Evolutionary conservation across 2,888 invertebrate species (phyloP), one percentile per base, ranked within the genome.

Genomic region (Oegoconia quadripuncta): DNA sequence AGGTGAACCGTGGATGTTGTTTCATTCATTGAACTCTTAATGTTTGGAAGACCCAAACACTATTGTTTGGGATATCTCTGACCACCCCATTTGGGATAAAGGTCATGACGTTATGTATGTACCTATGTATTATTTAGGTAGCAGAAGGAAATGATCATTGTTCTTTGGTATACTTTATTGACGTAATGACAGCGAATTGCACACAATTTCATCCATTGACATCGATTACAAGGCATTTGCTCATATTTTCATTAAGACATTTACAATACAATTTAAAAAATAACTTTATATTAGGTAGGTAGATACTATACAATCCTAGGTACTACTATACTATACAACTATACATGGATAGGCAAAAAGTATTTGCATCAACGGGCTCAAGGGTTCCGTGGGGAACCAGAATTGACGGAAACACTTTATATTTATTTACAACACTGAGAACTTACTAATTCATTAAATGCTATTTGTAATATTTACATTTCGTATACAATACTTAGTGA

Each of bases 291-390:
- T 6, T 22, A 32, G 11, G 9, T 22, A 12, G 5, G 11, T 23
- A 25, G 13, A 23, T 25, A 23, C 11, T 25, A 12, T 15, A 11
- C 15, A 14, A 33, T 23, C 22, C 8, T 13, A 18, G 13, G 5
- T 23, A 14, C 23, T 14, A 23, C n/a, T 16, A 26, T 16, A 34
- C 26, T 27, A 34, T 9, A 16, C 11, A 22, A 23, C 41, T 37
- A 38, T 41, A 43, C 46, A 54, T 45, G 47, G 39, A 60, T 18
- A 38, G 46, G 34, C 52, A 75, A 77, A 82, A 83, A 84, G 79
- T 72, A 70, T 45, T 60, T 72, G 45, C 67, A 62, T 68, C 84
- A 84, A 82, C 59, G 84, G 84, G 84, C 84, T 84, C 84, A 81
- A 63, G 71, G 74, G 71, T 75, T 71, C 49, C 38, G 30, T 34